These are phyloP conservation scores for Phalacrocorax pelagicus DNA, from an alignment of 2,113 vertebrate species.

Conservation along the genomic window DNA sequence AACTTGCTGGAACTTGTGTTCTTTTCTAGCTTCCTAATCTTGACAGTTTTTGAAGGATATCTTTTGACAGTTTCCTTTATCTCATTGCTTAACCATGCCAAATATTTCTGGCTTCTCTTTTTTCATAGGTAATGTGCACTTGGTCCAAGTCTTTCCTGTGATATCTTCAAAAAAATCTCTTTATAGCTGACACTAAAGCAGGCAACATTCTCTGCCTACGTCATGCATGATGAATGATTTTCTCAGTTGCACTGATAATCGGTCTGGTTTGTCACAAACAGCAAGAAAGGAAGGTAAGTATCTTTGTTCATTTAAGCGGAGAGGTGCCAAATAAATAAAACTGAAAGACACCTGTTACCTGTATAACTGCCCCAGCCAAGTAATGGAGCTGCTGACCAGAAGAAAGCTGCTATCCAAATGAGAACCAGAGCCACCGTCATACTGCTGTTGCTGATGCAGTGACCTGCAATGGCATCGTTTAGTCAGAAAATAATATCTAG, in stretches of 20 bases:
- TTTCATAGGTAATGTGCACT: background rate
- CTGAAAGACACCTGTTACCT: conserved; percentile 68
- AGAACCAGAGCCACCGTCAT: conserved; percentile 77
- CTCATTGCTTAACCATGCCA: conserved; percentile 11
- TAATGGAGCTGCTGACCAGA: conserved; percentile 87
- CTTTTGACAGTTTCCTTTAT: conserved; percentile 14
- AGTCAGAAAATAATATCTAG: background rate
- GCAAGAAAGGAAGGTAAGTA: background rate
- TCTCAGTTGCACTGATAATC: background rate
- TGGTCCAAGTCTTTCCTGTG: background rate
- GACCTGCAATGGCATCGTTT: conserved; percentile 65
- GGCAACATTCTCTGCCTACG: rapidly evolving
- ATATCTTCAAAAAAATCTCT: background rate
- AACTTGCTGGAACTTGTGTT: conserved; percentile 8
- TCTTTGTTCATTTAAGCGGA: background rate
- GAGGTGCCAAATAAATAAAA: background rate
- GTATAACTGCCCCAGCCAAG: conserved; percentile 90
- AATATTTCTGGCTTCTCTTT: conserved; percentile 14
- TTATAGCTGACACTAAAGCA: background rate
- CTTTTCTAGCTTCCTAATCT: conserved; percentile 1
- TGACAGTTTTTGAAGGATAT: conserved; percentile 21
- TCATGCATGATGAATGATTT: background rate
- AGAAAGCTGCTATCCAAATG: conserved; percentile 84
- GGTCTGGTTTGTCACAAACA: background rate
- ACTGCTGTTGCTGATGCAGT: conserved; percentile 79